Percentiles rank a stretch among this genome's conserved stretches.
Conservation (phyloP, 2,797 vertebrate species). For the Onychomys arenicola region DNA sequence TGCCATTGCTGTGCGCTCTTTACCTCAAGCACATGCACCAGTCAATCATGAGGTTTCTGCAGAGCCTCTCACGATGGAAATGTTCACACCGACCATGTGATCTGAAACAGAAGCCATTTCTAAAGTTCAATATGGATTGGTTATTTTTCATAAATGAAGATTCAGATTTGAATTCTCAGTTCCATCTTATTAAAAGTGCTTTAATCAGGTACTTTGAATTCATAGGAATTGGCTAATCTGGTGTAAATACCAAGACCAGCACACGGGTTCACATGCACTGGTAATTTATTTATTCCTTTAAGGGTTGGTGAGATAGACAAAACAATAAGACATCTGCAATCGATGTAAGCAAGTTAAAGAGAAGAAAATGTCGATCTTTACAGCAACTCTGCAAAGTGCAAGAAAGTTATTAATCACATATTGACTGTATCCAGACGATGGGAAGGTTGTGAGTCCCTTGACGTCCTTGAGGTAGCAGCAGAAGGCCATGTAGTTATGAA, state of each 20-base stretch:
- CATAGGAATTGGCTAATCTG: constrained; percentile 54
- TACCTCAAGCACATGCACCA: constrained; percentile 30
- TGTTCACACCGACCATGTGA: background rate
- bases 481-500: background rate
- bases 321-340: constrained; percentile 49
- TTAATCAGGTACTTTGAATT: constrained; percentile 55
- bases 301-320: constrained; percentile 47
- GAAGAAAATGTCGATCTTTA: constrained; percentile 52
- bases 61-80: constrained; percentile 30
- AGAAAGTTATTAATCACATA: constrained; percentile 32
- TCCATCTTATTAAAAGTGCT: constrained; percentile 29
- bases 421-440: constrained; percentile 40
- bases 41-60: constrained; percentile 44
- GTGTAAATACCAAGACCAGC: constrained; percentile 39
- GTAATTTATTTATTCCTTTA: constrained; percentile 53
- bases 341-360: constrained; percentile 43
- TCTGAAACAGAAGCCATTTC: constrained; percentile 30
- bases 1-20: constrained; percentile 65
- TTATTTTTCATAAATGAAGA: constrained; percentile 44
- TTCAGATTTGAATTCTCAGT: constrained; percentile 47
- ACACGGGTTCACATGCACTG: background rate
- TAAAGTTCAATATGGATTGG: constrained; percentile 34
- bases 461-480: background rate
- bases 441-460: background rate
- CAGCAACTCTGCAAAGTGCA: constrained; percentile 15